Evolutionary conservation across 2,797 vertebrate genomes (phyloP), one percentile per base, ranked within the genome.

Genomic region (Aulostomus chinensis): DNA sequence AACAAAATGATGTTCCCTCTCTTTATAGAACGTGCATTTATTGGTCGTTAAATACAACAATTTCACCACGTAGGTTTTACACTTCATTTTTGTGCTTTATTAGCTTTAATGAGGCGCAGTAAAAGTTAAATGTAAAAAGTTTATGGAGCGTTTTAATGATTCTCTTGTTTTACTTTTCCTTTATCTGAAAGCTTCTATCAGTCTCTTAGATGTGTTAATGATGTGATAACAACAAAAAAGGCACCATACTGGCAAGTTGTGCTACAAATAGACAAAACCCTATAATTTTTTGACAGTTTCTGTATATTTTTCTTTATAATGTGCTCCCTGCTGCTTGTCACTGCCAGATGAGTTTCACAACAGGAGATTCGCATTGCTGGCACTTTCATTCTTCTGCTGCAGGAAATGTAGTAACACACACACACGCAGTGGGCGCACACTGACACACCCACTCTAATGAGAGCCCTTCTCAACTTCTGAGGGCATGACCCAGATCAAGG

Each of bases 401-500:
- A 51, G 43, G 26, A 62, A 39, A 21, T 54, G 60, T n/a, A n/a
- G n/a, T n/a, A n/a, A n/a, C n/a, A 54, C 50, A 43, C 29, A 36
- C 29, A 2, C 50, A 54, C 54, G 24, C 9, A 11, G 48, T 18
- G 61, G 55, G 40, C 20, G 37, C 50, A 35, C 30, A 30, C 17
- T 41, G 6, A 40, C 35, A 35, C 68, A 52, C 43, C 49, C 24
- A 55, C 52, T 24, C 18, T 61, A 60, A 73, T 64, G 52, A 78
- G 64, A 74, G 38, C 57, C 12, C 64, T 48, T 57, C 38, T 62
- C 34, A 68, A 46, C 52, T 37, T 58, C 65, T 68, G 60, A 63
- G 53, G 78, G 62, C 45, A 25, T 81, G 73, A 80, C 73, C 68
- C 69, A 78, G 66, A 71, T 69, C 64, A 83, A 76, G 78, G 77